These are phyloP conservation scores for Triplophysa siluroides DNA, from an alignment of 2,113 vertebrate species.

Conservation along the genomic window DNA sequence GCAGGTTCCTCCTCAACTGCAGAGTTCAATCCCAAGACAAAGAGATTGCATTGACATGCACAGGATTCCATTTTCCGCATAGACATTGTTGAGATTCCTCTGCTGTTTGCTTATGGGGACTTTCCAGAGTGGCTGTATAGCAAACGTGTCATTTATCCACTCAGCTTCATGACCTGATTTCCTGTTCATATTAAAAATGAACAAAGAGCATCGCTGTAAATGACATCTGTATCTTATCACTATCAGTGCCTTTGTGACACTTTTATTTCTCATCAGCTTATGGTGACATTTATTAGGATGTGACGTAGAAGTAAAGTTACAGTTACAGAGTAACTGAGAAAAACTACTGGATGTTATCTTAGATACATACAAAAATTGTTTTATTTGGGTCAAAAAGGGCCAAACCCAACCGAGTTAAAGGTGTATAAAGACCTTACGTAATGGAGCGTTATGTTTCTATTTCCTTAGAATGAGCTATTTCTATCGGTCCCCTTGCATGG, in stretches of 20 bases:
- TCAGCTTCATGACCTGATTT: neutral
- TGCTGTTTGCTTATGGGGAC: slow-evolving; percentile 39
- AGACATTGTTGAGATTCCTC: slow-evolving; percentile 51
- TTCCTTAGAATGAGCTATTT: too few species aligned
- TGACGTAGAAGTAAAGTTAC: too few species aligned
- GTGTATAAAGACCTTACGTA: too few species aligned
- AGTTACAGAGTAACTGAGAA: too few species aligned
- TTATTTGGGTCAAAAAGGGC: too few species aligned
- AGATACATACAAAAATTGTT: too few species aligned
- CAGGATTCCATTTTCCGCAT: slow-evolving; percentile 44
- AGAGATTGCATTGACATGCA: slow-evolving; percentile 36
- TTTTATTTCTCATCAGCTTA: neutral
- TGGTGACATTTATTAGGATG: neutral
- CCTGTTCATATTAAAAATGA: neutral
- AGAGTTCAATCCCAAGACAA: slow-evolving; percentile 29
- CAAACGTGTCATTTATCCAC: neutral
- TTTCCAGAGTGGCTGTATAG: slow-evolving; percentile 40
- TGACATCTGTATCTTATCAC: neutral
- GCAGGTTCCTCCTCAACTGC: slow-evolving; percentile 6
- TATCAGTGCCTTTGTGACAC: neutral
- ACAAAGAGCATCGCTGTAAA: neutral
- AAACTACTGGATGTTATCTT: too few species aligned
- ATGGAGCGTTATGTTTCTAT: too few species aligned
- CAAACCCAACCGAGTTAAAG: too few species aligned
- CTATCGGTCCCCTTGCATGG: too few species aligned